Evolutionary conservation across 2,113 vertebrate species (phyloP), one percentile per base, ranked within the genome.

Genomic region (Pelodiscus sinensis): DNA sequence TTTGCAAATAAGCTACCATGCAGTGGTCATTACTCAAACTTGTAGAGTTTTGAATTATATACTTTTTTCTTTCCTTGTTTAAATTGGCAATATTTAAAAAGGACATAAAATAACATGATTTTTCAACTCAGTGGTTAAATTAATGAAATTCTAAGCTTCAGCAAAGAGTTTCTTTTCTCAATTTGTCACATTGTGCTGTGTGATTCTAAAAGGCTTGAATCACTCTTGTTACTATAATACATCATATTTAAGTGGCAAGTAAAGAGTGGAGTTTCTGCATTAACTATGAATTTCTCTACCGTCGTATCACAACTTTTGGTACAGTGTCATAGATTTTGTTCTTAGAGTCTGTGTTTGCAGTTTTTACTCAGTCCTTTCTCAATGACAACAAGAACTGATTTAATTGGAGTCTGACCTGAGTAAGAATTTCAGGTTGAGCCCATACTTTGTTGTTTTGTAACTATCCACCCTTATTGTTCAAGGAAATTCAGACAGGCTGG

Each of bases 141-240:
- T 75, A 86, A 31, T 89, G 77, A 92, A 82, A 85, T 82, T 95
- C n/a, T 86, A 89, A 94, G 82, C 55, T 7, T 4, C 85, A 84
- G 50, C 89, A 94, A 93, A 85, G 81, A 83, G 50, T 21, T 16
- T 62, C 38, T 86, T 52, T 79, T 93, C 82, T 89, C 50, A 35
- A 3, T 78, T 52, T 60, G 13, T 86, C 52, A 35, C 68, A 58
- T 29, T 65, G 16, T 92, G 44, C 79, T 1, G 1, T 75, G 10
- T 24, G 5, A 50, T 77, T 92, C 3, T 82, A 87, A 88, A 81
- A 94, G 65, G 21, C 44, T 79, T 87, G 9, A 82, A 44, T 89
- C 5, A 5, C 2, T 71, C 86, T 44, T 79, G 27, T 57, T 55
- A 82, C 57, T 93, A 60, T 16, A 19, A 35, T 71, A 2, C n/a